phyloP scores from a whole-genome alignment of 1,140 invertebrate species.

The Lysiphlebus fabarum region DNA sequence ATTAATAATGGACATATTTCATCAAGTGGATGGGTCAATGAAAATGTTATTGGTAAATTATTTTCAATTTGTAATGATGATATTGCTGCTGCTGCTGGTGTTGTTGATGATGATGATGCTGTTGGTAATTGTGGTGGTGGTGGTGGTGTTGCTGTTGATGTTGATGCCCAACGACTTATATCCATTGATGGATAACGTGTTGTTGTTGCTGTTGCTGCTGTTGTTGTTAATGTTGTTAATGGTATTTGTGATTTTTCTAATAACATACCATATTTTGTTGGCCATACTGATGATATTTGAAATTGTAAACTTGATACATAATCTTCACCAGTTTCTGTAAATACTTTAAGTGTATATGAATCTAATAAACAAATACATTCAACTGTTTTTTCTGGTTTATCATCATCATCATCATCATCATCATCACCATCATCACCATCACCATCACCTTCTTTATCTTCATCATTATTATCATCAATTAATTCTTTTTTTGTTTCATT shows the following conservation, averaged over 20 bases:
- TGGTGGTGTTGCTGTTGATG: slow-evolving; percentile 28
- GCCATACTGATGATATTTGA: slow-evolving; percentile 68
- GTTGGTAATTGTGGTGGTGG: slow-evolving; percentile 26
- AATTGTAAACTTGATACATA: slow-evolving; percentile 81
- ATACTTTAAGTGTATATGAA: slow-evolving; percentile 73
- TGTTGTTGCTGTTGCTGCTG: slow-evolving; percentile 30
- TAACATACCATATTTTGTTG: slow-evolving; percentile 73
- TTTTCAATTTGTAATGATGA: slow-evolving; percentile 30
- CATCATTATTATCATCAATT: too few species aligned
- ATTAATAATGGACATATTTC: slow-evolving; percentile 82
- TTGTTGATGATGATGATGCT: background rate
- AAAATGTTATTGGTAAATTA: slow-evolving; percentile 60
- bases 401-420: slow-evolving; percentile 37
- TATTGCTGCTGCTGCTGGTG: too few species aligned
- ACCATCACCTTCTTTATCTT: too few species aligned
- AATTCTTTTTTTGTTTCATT: background rate
- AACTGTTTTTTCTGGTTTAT: slow-evolving; percentile 37
- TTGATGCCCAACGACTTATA: slow-evolving; percentile 36
- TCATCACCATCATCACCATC: slow-evolving; percentile 40
- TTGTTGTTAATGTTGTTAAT: slow-evolving; percentile 27
- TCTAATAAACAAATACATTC: slow-evolving; percentile 73
- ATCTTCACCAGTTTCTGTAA: slow-evolving; percentile 76
- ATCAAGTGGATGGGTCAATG: slow-evolving; percentile 82
- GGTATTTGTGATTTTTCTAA: slow-evolving; percentile 62
- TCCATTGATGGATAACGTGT: slow-evolving; percentile 41